Evolutionary conservation across 1,140 invertebrate genomes (phyloP).

Genomic region (Heterodera schachtii): DNA sequence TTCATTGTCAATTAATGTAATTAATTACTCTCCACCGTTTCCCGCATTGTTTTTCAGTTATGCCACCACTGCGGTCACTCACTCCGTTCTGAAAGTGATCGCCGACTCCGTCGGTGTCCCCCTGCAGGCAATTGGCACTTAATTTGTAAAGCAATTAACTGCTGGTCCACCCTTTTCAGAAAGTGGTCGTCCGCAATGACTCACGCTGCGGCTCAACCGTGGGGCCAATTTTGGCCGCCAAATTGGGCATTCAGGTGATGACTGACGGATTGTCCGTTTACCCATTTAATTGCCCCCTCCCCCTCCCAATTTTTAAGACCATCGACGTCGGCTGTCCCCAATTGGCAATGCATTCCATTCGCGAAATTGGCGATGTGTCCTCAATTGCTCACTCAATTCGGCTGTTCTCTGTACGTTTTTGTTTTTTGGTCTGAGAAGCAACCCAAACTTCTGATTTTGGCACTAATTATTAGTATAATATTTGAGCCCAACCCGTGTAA

Average conservation of each 20-base stretch:
- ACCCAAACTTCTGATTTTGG: not conserved
- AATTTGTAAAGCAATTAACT: not conserved
- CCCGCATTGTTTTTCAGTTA: not conserved
- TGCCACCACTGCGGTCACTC: conserved; percentile 68
- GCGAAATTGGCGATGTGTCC: conserved; percentile 60
- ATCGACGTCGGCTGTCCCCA: conserved; percentile 69
- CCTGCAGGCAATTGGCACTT: conserved; percentile 57
- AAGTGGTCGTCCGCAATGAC: conserved; percentile 69
- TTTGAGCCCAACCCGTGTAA: too few species aligned
- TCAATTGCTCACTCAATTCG: conserved; percentile 37
- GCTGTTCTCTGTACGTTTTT: conserved; percentile 33
- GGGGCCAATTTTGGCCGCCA: conserved; percentile 69
- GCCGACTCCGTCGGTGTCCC: conserved; percentile 66
- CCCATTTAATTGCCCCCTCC: too few species aligned
- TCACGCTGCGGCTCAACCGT: conserved; percentile 68
- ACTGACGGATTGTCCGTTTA: too few species aligned
- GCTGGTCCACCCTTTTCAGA: conserved; percentile 46
- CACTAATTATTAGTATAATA: not conserved
- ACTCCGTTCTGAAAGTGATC: conserved; percentile 68
- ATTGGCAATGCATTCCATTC: conserved; percentile 70
- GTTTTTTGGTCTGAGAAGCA: not conserved
- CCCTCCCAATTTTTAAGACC: conserved; percentile 54
- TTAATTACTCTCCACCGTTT: too few species aligned
- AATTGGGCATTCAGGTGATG: conserved; percentile 66
- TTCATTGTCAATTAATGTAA: too few species aligned